These are phyloP conservation scores for Eulimnadia texana DNA, from an alignment of 1,140 invertebrate species.

Conservation along the genomic window DNA sequence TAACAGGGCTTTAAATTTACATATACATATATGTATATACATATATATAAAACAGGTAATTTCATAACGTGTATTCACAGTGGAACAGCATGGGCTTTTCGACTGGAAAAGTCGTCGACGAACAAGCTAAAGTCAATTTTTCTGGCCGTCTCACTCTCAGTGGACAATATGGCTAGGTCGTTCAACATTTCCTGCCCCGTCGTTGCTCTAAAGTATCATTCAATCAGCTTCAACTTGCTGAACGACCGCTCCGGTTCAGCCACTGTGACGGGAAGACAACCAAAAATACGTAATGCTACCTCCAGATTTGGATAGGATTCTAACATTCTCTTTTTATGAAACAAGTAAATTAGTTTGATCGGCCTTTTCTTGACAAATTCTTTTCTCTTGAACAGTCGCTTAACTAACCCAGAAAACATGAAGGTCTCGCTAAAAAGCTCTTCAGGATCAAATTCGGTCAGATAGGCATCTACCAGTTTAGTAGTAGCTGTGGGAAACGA, in stretches of 20 bases:
- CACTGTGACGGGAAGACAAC: slow-evolving; percentile 23
- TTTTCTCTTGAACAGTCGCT: background rate
- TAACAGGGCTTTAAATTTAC: no score
- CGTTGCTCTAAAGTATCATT: slow-evolving; percentile 24
- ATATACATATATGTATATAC: no score
- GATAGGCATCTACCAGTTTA: background rate
- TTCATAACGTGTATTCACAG: background rate
- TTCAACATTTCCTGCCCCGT: slow-evolving; percentile 23
- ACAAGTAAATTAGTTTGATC: slow-evolving; percentile 6
- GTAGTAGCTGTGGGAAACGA: background rate
- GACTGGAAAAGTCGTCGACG: slow-evolving; percentile 17
- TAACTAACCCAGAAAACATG: background rate
- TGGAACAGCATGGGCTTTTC: slow-evolving; percentile 16
- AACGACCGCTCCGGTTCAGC: slow-evolving; percentile 24
- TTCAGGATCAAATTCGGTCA: background rate
- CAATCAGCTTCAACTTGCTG: slow-evolving; percentile 25
- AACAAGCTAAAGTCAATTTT: slow-evolving; percentile 15
- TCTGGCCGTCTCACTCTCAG: slow-evolving; percentile 19
- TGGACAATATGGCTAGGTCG: slow-evolving; percentile 21
- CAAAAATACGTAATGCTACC: slow-evolving; percentile 11
- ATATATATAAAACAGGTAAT: no score
- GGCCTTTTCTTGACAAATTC: background rate
- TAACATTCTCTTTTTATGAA: slow-evolving; percentile 11
- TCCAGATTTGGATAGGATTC: slow-evolving; percentile 15
- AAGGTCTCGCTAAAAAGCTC: background rate